Evolutionary conservation across 1,140 invertebrate genomes (phyloP).

Genomic region (Micrasema longulum): DNA sequence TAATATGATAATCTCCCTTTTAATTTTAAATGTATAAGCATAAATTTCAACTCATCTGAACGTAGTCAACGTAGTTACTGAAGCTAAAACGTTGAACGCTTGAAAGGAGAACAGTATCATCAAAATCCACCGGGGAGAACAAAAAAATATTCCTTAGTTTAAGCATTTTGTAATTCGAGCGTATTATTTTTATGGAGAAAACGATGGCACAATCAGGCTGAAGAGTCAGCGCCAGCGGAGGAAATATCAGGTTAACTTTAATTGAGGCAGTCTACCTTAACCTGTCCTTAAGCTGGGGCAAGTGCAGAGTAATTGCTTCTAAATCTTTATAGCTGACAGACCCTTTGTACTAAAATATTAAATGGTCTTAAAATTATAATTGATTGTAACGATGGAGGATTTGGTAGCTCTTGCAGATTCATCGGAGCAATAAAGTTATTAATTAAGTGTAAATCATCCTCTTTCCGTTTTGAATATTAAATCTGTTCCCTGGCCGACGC

Average conservation of each 20-base stretch:
- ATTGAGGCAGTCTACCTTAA: conserved; percentile 7
- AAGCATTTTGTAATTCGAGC: too few relatives aligned
- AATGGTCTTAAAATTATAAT: conserved; percentile 26
- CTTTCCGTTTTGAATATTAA: neutral
- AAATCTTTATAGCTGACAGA: conserved; percentile 2
- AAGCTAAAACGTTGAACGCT: too few relatives aligned
- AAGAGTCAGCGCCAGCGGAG: neutral
- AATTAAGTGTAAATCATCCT: conserved; percentile 12
- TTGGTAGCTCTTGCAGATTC: neutral
- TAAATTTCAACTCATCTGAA: too few relatives aligned
- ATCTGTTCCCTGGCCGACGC: neutral
- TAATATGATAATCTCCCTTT: too few relatives aligned
- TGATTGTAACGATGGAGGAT: conserved; percentile 10
- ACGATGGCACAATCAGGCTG: too few relatives aligned
- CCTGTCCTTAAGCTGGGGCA: conserved; percentile 3
- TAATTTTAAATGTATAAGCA: too few relatives aligned
- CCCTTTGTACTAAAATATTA: conserved; percentile 28
- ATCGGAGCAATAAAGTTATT: conserved; percentile 7
- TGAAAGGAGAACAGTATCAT: too few relatives aligned
- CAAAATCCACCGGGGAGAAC: too few relatives aligned
- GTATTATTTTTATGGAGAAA: too few relatives aligned
- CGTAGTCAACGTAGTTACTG: too few relatives aligned
- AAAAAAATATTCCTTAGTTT: too few relatives aligned
- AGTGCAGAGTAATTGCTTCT: neutral
- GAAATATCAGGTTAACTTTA: neutral